Conservation (phyloP, 2,797 vertebrate genomes). For the Alosa sapidissima region DNA sequence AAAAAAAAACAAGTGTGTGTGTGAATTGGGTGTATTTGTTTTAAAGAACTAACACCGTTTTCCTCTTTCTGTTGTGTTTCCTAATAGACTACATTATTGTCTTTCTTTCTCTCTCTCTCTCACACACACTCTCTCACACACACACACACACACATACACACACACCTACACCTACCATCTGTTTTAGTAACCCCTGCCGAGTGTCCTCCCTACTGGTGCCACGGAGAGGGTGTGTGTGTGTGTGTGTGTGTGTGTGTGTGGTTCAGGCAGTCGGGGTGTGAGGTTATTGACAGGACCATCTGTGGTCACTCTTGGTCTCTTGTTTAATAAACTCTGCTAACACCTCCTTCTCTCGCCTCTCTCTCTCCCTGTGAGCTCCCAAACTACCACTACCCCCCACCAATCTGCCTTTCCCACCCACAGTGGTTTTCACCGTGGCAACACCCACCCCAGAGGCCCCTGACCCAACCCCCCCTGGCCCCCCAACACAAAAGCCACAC, state of each 20-base stretch:
- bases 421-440: conserved; percentile 65
- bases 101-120: not conserved
- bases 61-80: not conserved
- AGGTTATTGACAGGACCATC: conserved; percentile 73
- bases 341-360: conserved; percentile 34
- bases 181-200: conserved; percentile 39
- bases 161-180: conserved; percentile 49
- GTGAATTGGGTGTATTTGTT: not conserved
- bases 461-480: conserved; percentile 9
- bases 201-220: conserved; percentile 37
- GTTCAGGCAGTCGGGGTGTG: conserved; percentile 49
- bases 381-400: not conserved
- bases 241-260: conserved; percentile 49
- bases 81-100: not conserved
- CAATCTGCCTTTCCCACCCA: conserved; percentile 51
- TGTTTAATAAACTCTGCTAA: conserved; percentile 72
- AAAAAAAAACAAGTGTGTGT: not conserved
- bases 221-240: conserved; percentile 41
- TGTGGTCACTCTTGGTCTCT: conserved; percentile 66
- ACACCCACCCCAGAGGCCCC: conserved; percentile 34
- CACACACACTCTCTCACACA: no score
- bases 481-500: conserved; percentile 42
- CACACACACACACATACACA: not conserved
- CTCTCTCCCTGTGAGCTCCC: not conserved
- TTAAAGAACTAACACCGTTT: not conserved